Conservation (phyloP, 2,797 vertebrate genomes). For the Acrocephalus scirpaceus region DNA sequence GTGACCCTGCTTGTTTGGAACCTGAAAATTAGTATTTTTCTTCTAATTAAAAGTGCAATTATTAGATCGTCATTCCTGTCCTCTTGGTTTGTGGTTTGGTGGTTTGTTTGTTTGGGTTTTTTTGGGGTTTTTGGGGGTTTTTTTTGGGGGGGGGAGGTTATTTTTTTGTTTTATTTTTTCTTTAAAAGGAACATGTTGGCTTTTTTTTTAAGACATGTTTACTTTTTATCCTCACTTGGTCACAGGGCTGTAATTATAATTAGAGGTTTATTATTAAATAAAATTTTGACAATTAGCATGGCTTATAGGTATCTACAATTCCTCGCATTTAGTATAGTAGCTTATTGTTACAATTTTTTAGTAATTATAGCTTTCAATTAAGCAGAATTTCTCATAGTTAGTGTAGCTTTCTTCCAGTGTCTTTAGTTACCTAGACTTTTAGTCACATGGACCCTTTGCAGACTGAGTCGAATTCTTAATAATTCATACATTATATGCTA, state of each 20-base stretch:
- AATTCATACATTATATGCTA: fast-evolving
- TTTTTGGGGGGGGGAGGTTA: too few relatives aligned
- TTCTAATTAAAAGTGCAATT: neutral
- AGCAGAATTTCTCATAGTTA: neutral
- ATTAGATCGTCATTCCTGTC: neutral
- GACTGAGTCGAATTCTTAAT: neutral
- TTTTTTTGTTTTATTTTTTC: neutral
- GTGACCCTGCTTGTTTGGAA: neutral
- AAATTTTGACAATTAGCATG: neutral
- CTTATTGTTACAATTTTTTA: neutral
- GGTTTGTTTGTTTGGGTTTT: neutral
- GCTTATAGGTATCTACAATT: neutral
- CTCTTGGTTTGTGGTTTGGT: too few relatives aligned
- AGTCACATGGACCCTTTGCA: neutral
- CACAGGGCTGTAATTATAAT: neutral
- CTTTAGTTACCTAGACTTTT: neutral
- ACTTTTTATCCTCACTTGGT: neutral
- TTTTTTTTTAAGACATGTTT: neutral
- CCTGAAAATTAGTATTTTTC: neutral
- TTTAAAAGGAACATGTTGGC: neutral
- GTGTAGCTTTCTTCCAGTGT: neutral
- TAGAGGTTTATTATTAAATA: neutral
- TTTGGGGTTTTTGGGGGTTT: too few relatives aligned
- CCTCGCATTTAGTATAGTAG: neutral
- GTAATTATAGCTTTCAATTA: neutral